A percentile compares a stretch with the other conserved stretches of the same genome.
Evolutionary conservation across 2,888 invertebrate species (phyloP).

Genomic region (Gastracanthus pulcherrimus): DNA sequence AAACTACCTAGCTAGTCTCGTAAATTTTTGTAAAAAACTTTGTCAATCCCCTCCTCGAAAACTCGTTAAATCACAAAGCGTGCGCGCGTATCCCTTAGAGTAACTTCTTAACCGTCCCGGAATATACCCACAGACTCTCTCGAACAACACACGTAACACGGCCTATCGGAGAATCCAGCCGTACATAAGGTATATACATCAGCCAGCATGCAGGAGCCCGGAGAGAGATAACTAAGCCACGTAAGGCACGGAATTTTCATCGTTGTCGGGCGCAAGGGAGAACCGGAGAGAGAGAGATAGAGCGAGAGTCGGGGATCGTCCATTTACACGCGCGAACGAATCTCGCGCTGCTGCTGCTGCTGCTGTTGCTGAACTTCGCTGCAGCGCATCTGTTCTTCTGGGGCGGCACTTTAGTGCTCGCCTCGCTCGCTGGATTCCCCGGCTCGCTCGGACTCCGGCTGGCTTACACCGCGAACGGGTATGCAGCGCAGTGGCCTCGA

Average conservation of each 20-base stretch:
- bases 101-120: slow-evolving; percentile 20
- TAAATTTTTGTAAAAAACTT: slow-evolving; percentile 42
- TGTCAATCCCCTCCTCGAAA: slow-evolving; percentile 17
- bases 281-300: neutral
- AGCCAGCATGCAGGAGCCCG: no score
- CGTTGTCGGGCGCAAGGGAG: neutral
- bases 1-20: neutral
- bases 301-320: slow-evolving; percentile 14
- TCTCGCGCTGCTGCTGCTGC: neutral
- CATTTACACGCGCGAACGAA: slow-evolving; percentile 37
- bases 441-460: slow-evolving; percentile 14
- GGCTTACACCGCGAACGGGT: neutral
- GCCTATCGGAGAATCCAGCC: no score
- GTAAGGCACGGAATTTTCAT: slow-evolving; percentile 33
- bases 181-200: no score
- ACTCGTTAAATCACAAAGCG: slow-evolving; percentile 36
- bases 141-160: no score
- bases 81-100: neutral
- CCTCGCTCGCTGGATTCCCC: slow-evolving; percentile 5
- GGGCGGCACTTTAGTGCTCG: slow-evolving; percentile 39
- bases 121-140: neutral
- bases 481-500: slow-evolving; percentile 35
- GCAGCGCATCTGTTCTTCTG: slow-evolving; percentile 50
- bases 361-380: neutral
- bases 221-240: slow-evolving; percentile 7